Evolutionary conservation across 2,797 vertebrate genomes (phyloP).

Genomic region (Anguilla anguilla): DNA sequence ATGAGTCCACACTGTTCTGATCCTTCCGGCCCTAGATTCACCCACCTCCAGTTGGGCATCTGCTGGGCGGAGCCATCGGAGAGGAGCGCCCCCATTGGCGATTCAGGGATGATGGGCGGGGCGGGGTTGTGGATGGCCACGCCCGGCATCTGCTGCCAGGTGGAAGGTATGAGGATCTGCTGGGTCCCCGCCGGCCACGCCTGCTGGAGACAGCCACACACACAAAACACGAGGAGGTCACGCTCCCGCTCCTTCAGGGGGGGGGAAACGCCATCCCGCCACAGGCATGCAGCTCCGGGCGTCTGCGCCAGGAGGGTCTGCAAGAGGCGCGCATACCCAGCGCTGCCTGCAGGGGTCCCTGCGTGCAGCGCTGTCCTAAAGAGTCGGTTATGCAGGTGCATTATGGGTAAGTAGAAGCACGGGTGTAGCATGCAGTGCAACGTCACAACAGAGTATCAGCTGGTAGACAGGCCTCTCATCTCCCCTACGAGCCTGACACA

Average conservation of each 20-base stretch:
- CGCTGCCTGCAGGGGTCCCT: not conserved
- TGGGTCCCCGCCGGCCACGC: conserved; percentile 95
- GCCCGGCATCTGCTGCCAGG: conserved; percentile 96
- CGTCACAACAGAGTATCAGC: not conserved
- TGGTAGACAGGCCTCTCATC: conserved; percentile 15
- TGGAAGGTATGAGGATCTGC: conserved; percentile 94
- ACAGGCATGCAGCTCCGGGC: not conserved
- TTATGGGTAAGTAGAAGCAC: conserved; percentile 31
- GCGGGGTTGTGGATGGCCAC: conserved; percentile 90
- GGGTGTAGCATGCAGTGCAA: conserved; percentile 33
- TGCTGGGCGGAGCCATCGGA: conserved; percentile 82
- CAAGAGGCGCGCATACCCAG: not conserved
- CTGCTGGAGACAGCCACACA: conserved; percentile 76
- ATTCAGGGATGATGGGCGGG: conserved; percentile 86
- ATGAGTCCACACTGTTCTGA: not conserved
- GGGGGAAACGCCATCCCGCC: not conserved
- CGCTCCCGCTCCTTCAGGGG: not conserved
- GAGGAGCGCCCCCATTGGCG: conserved; percentile 73
- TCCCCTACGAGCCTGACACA: not conserved
- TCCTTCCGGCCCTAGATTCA: not conserved
- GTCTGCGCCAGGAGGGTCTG: not conserved
- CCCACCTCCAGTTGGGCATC: conserved; percentile 87
- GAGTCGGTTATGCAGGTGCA: conserved; percentile 18
- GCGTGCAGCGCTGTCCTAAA: conserved; percentile 5
- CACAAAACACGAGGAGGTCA: conserved; percentile 17